Evolutionary conservation across 2,113 vertebrate genomes (phyloP), one percentile per base, ranked within the genome.

Genomic region (Bufo bufo): DNA sequence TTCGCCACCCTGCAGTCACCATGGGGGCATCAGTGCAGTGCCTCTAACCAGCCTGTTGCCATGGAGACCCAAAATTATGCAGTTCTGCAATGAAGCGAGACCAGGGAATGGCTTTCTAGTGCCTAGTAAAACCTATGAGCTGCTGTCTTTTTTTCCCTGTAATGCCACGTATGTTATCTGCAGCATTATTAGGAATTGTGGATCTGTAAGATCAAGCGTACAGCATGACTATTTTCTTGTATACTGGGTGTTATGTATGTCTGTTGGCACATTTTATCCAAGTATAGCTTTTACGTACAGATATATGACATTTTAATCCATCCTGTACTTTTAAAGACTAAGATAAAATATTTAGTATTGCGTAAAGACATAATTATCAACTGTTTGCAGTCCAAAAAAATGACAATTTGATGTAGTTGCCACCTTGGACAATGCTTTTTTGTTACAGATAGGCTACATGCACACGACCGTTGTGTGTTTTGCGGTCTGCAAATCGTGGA

Each of bases 41-140:
- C 86, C 49, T 58, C 77, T 72, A 75, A 71, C 82, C 78, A 87
- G 89, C 77, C 77, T 12, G 65, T 88, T 77, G 69, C 77, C 89
- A 88, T 85, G 77, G 83, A 85, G 83, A 87, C 78, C 19, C 49
- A 23, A 74, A 85, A 90, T 88, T 85, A 85, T 77, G 82, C 83
- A 77, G 82, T 66, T 90, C 87, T 82, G 77, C 77, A 78, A 89
- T 84, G 87, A 84, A 89, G 87, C 87, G 74, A 89, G 87, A 89
- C 82, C 87, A 78, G 77, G 87, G 82, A 84, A 89, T 82, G 66
- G 82, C 81, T 89, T 89, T 83, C 82, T 45, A 69, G 85, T 87
- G 85, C 77, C 77, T 87, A 80, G 85, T 71, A 87, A 85, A 87
- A 58, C n/a, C 85, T 84, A 58, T 16, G 49, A 69, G 87, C 87